Evolutionary conservation across 2,888 invertebrate species (phyloP), one percentile per base, ranked within the genome.

Genomic region (Diarsia rubi): DNA sequence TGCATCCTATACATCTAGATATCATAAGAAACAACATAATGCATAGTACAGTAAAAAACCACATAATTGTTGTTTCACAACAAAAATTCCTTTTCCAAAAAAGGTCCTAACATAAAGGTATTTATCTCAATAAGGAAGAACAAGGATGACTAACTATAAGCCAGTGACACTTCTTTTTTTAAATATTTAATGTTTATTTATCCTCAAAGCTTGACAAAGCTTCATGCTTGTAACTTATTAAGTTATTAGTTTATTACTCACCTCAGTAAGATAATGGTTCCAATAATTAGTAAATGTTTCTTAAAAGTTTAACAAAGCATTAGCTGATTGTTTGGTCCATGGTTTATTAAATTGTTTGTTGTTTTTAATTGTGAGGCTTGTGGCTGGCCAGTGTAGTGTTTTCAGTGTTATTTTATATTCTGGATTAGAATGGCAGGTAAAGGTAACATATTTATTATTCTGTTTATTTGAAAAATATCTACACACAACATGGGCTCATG

Each of bases 241-340:
- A 92, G 79, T 72, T 73, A 87, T 31, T 31, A 31, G 31, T 31
- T n/a, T 31, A 31, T 92, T 92, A 93, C 83, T 93, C 92, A 93
- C 75, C 49, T 70, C 44, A 54, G 49, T 49, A 66, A 88, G 87
- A 88, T 89, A 90, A 83, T 69, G 73, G 52, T 92, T 90, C 88
- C 67, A 70, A 69, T 79, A 88, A 87, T 84, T 85, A 88, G 87
- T 88, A 89, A 90, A 91, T 89, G 49, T 74, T 82, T 76, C 54
- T 69, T 45, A 63, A 75, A 76, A 82, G 79, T 79, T 59, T 57
- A 78, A 80, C 78, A 87, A 83, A 81, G 62, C 81, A 84, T 85
- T 83, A 78, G 69, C 69, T 78, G 52, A 57, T 68, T 82, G n/a
- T 45, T 37, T 49, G 14, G 49, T 54, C 52, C 70, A 54, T 73